A percentile compares a stretch with the other conserved stretches of the same genome.
Evolutionary conservation across 2,888 invertebrate species (phyloP).

Genomic region (Anticlea derivata): DNA sequence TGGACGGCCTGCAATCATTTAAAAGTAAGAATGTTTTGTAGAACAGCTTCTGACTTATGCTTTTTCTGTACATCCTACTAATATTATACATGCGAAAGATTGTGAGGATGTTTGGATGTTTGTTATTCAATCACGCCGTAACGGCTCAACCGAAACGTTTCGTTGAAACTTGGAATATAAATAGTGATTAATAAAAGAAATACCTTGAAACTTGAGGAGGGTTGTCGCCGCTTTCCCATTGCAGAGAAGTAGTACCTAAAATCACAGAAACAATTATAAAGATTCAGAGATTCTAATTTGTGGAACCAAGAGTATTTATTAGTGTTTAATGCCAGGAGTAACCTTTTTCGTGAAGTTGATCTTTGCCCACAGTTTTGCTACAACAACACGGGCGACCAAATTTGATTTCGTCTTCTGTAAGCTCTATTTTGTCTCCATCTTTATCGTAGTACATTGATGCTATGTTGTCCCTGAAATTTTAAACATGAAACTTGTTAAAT

Average conservation of each 20-base stretch:
- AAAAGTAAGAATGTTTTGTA: neutral
- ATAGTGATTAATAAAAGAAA: neutral
- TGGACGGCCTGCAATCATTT: neutral
- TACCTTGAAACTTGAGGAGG: conserved; percentile 22
- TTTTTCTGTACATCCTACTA: too few relatives aligned
- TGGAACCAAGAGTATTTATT: too few relatives aligned
- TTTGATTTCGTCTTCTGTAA: conserved; percentile 23
- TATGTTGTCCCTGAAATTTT: conserved; percentile 63
- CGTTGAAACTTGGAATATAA: too few relatives aligned
- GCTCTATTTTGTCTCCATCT: conserved; percentile 24
- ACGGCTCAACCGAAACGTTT: too few relatives aligned
- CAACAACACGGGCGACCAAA: conserved; percentile 28
- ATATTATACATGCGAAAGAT: too few relatives aligned
- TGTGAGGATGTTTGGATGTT: too few relatives aligned
- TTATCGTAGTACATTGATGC: conserved; percentile 53
- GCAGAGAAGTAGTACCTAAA: conserved; percentile 22
- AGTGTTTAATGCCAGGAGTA: conserved; percentile 22
- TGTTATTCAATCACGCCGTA: too few relatives aligned
- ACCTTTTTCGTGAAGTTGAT: conserved; percentile 26
- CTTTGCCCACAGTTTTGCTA: conserved; percentile 23
- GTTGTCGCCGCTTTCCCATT: conserved; percentile 41
- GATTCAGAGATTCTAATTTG: too few relatives aligned
- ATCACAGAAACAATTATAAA: neutral
- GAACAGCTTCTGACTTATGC: too few relatives aligned
- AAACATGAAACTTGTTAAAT: neutral